Evolutionary conservation across 2,888 invertebrate genomes (phyloP).

Genomic region (Sphecodes monilicornis): DNA sequence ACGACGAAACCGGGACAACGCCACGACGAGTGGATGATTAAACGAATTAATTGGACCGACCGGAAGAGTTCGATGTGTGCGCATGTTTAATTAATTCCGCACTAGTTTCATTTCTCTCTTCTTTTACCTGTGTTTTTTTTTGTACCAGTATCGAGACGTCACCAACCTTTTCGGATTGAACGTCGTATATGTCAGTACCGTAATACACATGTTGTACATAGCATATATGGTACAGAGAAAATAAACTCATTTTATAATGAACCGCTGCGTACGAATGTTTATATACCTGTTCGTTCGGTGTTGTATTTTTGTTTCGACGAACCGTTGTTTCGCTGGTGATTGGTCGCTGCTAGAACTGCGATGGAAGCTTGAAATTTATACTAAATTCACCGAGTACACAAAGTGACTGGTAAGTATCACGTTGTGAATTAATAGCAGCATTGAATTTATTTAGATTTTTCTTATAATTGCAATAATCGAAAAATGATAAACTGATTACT

Average conservation of each 20-base stretch:
- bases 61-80: conserved; percentile 73
- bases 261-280: conserved; percentile 43
- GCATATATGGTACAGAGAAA: conserved; percentile 83
- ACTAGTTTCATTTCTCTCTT: conserved; percentile 37
- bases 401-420: not conserved
- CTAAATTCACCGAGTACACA: not conserved
- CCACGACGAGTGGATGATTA: conserved; percentile 29
- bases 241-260: conserved; percentile 84
- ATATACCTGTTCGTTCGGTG: not conserved
- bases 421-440: not conserved
- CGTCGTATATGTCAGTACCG: conserved; percentile 81
- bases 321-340: not conserved
- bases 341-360: not conserved
- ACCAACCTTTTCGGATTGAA: conserved; percentile 63
- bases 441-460: too few relatives aligned
- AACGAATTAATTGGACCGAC: conserved; percentile 66
- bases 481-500: too few relatives aligned
- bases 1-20: conserved; percentile 8
- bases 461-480: too few relatives aligned
- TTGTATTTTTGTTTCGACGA: not conserved
- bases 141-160: conserved; percentile 77
- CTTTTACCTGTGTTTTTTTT: conserved; percentile 61
- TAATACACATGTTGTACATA: conserved; percentile 82
- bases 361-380: not conserved
- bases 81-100: conserved; percentile 67